Conservation (phyloP, 2,113 vertebrate species). For the Antechinus stuartii region DNA sequence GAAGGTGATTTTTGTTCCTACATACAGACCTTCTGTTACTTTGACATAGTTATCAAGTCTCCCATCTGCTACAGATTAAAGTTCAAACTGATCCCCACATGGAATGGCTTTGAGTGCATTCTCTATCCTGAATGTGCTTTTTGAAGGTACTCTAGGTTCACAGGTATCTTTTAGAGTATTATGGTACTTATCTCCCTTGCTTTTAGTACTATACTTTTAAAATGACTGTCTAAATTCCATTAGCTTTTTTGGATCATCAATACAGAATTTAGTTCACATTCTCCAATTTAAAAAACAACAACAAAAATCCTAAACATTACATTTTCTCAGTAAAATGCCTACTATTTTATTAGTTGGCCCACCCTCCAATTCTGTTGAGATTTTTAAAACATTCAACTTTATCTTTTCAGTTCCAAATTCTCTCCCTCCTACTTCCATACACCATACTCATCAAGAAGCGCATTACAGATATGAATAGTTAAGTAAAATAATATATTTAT, state of each 20-base stretch:
- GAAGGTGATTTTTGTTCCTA: neutral
- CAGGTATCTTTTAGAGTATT: neutral
- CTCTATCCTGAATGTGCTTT: neutral
- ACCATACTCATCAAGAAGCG: neutral
- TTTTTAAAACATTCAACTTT: neutral
- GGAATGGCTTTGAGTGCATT: neutral
- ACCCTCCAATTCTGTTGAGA: too few species aligned
- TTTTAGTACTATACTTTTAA: neutral
- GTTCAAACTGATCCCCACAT: neutral
- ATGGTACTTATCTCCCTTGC: neutral
- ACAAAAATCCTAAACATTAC: neutral
- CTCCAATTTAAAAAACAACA: neutral
- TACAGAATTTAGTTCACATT: neutral
- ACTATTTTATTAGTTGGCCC: too few species aligned
- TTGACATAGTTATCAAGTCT: neutral
- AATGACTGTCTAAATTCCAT: neutral
- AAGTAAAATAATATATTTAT: neutral
- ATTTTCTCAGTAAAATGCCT: too few species aligned
- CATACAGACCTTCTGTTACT: neutral
- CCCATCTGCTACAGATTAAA: neutral
- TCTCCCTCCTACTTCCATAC: neutral
- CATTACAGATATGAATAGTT: neutral
- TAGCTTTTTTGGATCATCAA: neutral
- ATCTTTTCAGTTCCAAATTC: neutral
- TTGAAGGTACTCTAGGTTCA: neutral